Conservation (phyloP, 2,888 invertebrate species). For the Epistrophe eligans region DNA sequence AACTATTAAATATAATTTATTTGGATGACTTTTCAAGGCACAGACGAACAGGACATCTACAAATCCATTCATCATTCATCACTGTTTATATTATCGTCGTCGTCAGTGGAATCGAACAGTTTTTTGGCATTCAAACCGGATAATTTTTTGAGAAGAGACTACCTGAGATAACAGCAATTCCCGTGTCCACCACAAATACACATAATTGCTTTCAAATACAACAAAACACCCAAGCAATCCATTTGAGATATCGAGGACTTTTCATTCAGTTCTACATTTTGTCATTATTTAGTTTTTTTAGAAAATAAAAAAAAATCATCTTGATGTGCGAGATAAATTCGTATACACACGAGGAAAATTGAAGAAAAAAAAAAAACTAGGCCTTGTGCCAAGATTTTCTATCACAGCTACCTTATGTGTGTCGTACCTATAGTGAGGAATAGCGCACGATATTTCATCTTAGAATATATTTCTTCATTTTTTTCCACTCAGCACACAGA, state of each 20-base stretch:
- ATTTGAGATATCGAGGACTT: slow-evolving; percentile 28
- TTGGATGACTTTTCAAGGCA: slow-evolving; percentile 58
- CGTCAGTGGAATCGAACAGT: background rate
- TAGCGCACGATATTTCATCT: slow-evolving; percentile 27
- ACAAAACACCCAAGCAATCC: slow-evolving; percentile 8
- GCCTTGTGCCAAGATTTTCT: slow-evolving; percentile 55
- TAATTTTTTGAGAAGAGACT: background rate
- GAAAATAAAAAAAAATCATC: background rate
- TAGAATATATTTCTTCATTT: slow-evolving; percentile 10
- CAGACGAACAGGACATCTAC: slow-evolving; percentile 12
- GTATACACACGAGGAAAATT: slow-evolving; percentile 23
- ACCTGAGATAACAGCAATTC: background rate
- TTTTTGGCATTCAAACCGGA: slow-evolving; percentile 40
- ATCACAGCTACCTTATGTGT: slow-evolving; percentile 24
- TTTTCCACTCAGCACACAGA: background rate
- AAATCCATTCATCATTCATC: slow-evolving; percentile 58
- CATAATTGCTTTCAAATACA: background rate
- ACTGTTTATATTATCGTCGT: slow-evolving; percentile 21
- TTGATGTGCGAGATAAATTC: background rate
- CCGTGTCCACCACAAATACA: slow-evolving; percentile 16
- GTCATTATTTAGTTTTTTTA: background rate
- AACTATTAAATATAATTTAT: slow-evolving; percentile 54
- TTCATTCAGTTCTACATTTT: slow-evolving; percentile 14
- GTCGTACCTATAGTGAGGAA: background rate
- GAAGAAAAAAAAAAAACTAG: slow-evolving; percentile 42